Evolutionary conservation across 2,113 vertebrate species (phyloP).

Genomic region (Cacatua alba): DNA sequence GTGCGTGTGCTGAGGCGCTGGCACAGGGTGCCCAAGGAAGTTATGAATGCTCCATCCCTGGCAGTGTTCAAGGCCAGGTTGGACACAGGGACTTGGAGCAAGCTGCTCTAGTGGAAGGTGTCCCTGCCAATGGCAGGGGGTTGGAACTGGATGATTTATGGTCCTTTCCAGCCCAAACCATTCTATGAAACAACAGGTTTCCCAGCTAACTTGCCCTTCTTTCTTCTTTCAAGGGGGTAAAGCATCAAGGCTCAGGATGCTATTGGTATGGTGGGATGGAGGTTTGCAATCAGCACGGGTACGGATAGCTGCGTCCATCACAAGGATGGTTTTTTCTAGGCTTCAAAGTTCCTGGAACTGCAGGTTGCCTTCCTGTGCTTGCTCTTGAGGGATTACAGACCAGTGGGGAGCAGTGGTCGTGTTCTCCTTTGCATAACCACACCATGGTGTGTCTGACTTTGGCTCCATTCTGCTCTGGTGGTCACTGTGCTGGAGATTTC

Average conservation of each 20-base stretch:
- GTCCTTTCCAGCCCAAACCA: not conserved
- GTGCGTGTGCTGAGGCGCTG: not conserved
- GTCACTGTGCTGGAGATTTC: not conserved
- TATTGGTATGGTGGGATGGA: not conserved
- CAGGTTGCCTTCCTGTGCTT: not conserved
- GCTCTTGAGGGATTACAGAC: not conserved
- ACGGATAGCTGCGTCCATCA: not conserved
- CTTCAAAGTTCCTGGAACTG: not conserved
- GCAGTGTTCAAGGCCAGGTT: too few relatives aligned
- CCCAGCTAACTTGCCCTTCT: not conserved
- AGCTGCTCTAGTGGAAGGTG: rapidly evolving
- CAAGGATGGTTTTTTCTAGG: not conserved
- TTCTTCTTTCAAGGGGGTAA: not conserved
- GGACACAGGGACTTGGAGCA: too few relatives aligned
- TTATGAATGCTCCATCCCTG: too few relatives aligned
- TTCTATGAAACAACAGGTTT: not conserved
- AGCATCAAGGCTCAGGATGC: not conserved
- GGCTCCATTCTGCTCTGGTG: rapidly evolving
- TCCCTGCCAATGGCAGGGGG: not conserved
- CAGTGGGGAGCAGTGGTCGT: rapidly evolving
- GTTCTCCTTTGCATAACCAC: not conserved
- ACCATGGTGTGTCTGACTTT: not conserved
- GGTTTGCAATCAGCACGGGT: rapidly evolving
- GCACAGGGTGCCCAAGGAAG: not conserved
- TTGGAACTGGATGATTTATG: not conserved